These are phyloP conservation scores for Drosophila borborema DNA, from an alignment of 2,888 invertebrate species.

Conservation along the genomic window DNA sequence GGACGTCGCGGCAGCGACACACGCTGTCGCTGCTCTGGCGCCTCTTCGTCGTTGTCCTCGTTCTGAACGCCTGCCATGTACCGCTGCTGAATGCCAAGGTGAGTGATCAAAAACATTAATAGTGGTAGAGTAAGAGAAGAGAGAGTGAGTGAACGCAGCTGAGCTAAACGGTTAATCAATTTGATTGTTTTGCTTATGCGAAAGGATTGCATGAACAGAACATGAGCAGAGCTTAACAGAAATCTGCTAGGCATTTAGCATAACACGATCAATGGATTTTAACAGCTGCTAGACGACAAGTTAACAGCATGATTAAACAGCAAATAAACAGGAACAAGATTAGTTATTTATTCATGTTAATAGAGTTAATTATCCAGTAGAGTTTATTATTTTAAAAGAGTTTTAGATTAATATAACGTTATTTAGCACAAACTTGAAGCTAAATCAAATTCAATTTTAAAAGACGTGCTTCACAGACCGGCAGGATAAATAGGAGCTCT, in stretches of 20 bases:
- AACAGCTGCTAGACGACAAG: background rate
- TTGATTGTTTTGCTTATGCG: background rate
- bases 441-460: background rate
- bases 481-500: background rate
- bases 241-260: background rate
- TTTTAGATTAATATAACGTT: background rate
- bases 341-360: background rate
- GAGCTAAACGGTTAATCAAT: constrained; percentile 6
- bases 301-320: background rate
- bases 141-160: background rate
- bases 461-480: background rate
- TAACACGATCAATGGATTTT: background rate
- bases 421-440: background rate
- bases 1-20: constrained; percentile 43
- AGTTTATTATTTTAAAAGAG: background rate
- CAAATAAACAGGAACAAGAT: background rate
- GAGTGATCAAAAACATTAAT: constrained; percentile 32
- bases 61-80: constrained; percentile 64
- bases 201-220: background rate
- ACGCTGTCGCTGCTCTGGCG: constrained; percentile 67
- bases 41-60: constrained; percentile 60
- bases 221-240: background rate
- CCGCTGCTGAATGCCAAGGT: constrained; percentile 69
- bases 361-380: background rate
- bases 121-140: background rate